These are phyloP conservation scores for Cuculus canorus DNA, from an alignment of 2,797 vertebrate species.

Conservation along the genomic window DNA sequence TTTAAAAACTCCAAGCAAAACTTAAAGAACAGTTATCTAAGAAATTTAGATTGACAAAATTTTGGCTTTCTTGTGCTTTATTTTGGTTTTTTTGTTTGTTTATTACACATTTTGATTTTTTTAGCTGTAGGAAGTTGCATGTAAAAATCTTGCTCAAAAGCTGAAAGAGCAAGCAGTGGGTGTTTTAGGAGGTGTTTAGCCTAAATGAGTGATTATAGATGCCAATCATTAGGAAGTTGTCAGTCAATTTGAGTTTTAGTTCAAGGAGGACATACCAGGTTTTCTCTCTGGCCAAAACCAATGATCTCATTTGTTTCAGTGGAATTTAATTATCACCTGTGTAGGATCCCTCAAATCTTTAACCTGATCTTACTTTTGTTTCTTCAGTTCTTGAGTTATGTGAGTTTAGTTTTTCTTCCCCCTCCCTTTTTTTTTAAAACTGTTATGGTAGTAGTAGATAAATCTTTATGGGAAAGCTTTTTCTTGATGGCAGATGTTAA, in stretches of 20 bases:
- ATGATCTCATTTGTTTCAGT: not conserved
- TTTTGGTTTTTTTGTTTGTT: not conserved
- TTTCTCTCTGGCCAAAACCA: not conserved
- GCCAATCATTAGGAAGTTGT: not conserved
- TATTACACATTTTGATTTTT: not conserved
- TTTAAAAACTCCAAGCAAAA: not conserved
- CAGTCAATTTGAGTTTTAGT: not conserved
- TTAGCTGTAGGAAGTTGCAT: not conserved
- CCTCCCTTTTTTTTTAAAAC: fast-evolving
- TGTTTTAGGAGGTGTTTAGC: not conserved
- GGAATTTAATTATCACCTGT: not conserved
- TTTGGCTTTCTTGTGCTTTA: not conserved
- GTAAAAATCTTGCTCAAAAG: not conserved
- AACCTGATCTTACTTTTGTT: not conserved
- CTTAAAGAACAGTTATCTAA: not conserved
- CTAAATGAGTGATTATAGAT: not conserved
- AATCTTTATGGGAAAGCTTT: not conserved
- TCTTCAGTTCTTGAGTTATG: not conserved
- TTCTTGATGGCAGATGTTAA: not conserved
- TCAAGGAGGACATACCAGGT: not conserved
- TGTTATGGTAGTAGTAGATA: not conserved
- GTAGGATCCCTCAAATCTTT: not conserved
- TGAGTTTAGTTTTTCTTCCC: fast-evolving
- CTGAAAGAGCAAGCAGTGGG: not conserved
- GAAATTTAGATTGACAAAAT: not conserved